Evolutionary conservation across 37 sponge, comb jelly and placozoan species (phyloP), one percentile per base, ranked within the genome.

Genomic region (Beroe ovata): DNA sequence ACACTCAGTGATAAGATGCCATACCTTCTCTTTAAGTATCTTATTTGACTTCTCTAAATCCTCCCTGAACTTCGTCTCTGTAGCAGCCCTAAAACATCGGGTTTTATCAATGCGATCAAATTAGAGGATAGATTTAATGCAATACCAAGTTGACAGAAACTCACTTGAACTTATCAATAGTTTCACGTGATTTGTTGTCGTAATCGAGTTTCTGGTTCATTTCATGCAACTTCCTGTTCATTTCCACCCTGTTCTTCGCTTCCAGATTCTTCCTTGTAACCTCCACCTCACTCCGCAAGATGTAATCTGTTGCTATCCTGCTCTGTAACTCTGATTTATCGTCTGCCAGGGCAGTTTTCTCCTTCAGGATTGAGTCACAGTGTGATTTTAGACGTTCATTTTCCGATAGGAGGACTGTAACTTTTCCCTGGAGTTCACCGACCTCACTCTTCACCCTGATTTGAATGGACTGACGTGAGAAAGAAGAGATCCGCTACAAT

Each of bases 401-500:
- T 4, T 77, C 84, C 26, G 84, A 33, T 18, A 77, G 54, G 11
- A 77, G 84, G 16, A 77, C 84, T 0, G 84, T 42, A 25, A 77
- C 33, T 23, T 42, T 77, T 0, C 84, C 84, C 28, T 39, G 54
- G 19, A 77, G n/a, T 29, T 77, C 84, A 8, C 84, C 84, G 4
- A 77, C 25, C 47, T 77, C 84, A 40, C 84, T 77, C 84, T 77
- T 77, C 41, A 77, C 84, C 11, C 71, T 71, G 38, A 2, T n/a
- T n/a, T n/a, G n/a, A n/a, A n/a, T n/a, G n/a, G n/a, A 18, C 59
- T 19, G 18, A 11, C 18, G 18, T 58, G n/a, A n/a, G n/a, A n/a
- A n/a, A n/a, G n/a, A n/a, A n/a, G n/a, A n/a, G n/a, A n/a, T n/a
- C n/a, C n/a, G n/a, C n/a, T n/a, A n/a, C n/a, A n/a, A n/a, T n/a